Evolutionary conservation across 2,113 vertebrate species (phyloP), one percentile per base, ranked within the genome.

Genomic region (Apodemus speciosus): DNA sequence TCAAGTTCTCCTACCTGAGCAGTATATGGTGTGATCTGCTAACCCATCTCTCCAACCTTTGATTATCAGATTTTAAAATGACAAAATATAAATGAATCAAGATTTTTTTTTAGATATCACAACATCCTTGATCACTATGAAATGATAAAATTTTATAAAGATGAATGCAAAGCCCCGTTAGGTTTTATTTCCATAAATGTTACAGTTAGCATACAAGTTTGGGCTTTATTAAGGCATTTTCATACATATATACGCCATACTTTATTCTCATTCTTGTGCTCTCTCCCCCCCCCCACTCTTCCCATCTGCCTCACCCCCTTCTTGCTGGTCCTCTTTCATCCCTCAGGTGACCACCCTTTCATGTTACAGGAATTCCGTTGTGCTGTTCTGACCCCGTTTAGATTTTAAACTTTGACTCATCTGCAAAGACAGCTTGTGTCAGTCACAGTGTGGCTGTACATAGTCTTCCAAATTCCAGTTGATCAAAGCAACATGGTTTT

Each of bases 391-490:
- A 16, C 66, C 2, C 62, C 15, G 1, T 92, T 95, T 49, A 73
- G 58, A 81, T 90, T 87, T 87, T 35, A 7, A 90, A 92, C 87
- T 38, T 43, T 40, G 43, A 85, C 13, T 89, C 3, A 58, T 89
- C 13, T 56, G 15, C 18, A 46, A 43, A 56, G 62, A 81, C 68
- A 80, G 27, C 66, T 77, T 71, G 27, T 40, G 13, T 91, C 13
- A 43, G 51, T 49, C 16, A 62, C 15, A 9, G 43, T 10, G 9
- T 1, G 4, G 8, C 6, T 4, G 32, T 27, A 79, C 58, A 27
- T 9, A 35, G 25, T 8, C 32, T 35, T 38, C 27, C 35, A 14
- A 60, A 77, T n/a, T 68, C 68, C 43, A 89, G 35, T 20, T 43
- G 49, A 53, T 3, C 11, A 30, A 35, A 53, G 32, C 30, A 23